Conservation (phyloP, 2,797 vertebrate species). For the Molossus alvarezi region DNA sequence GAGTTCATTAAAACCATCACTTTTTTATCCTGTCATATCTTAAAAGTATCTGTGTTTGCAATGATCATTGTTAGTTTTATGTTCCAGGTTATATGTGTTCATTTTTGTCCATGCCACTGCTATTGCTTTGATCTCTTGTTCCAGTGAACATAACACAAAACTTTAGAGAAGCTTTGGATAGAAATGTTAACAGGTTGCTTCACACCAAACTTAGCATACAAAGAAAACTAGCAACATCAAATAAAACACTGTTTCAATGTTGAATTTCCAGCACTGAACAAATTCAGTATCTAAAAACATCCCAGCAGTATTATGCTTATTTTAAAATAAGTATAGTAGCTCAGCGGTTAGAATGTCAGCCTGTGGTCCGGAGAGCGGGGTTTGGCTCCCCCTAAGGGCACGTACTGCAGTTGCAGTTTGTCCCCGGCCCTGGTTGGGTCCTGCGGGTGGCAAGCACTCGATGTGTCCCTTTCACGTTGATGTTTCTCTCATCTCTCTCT, state of each 20-base stretch:
- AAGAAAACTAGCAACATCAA: neutral
- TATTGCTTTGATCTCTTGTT: neutral
- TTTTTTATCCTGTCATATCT: neutral
- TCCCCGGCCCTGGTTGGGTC: too few relatives aligned
- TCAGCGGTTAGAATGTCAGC: too few relatives aligned
- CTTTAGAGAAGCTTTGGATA: neutral
- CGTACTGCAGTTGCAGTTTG: too few relatives aligned
- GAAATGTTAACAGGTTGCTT: neutral
- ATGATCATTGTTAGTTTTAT: neutral
- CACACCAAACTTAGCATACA: neutral
- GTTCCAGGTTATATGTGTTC: neutral
- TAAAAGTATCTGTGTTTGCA: neutral
- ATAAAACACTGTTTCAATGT: neutral
- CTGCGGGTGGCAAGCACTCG: too few relatives aligned
- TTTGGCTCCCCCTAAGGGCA: too few relatives aligned
- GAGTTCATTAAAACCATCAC: neutral
- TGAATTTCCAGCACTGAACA: neutral
- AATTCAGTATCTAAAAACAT: neutral
- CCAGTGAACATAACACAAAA: neutral
- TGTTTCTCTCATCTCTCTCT: too few relatives aligned
- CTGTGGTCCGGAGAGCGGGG: too few relatives aligned
- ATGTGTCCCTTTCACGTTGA: too few relatives aligned
- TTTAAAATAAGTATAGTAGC: neutral
- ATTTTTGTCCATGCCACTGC: neutral
- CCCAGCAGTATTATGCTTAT: neutral